phyloP scores from a whole-genome alignment of 2,797 vertebrate genomes.

The Eulemur coronatus region DNA sequence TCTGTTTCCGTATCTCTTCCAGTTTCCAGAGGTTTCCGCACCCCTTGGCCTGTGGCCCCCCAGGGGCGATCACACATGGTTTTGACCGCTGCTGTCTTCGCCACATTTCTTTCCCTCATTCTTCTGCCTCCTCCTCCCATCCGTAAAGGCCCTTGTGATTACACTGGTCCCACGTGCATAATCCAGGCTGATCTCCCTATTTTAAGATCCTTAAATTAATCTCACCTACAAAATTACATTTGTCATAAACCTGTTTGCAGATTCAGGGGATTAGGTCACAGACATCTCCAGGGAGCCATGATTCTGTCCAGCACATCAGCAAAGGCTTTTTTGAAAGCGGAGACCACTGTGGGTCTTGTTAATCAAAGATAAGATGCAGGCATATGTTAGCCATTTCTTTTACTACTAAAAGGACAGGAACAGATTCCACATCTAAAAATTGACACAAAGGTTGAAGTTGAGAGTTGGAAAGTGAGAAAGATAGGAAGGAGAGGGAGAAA shows the following conservation, averaged over 20 bases:
- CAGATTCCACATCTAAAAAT: background rate
- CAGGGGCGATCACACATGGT: background rate
- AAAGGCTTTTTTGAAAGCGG: background rate
- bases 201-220: slow-evolving; percentile 5
- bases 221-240: background rate
- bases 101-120: background rate
- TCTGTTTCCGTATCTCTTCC: background rate
- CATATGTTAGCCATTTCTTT: background rate
- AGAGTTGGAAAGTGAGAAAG: background rate
- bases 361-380: background rate
- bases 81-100: background rate
- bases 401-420: background rate
- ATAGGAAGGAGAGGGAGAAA: background rate
- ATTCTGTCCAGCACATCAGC: background rate
- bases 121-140: background rate
- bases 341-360: background rate
- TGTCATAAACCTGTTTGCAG: background rate
- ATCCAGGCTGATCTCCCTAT: background rate
- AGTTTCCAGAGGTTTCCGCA: background rate
- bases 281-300: background rate
- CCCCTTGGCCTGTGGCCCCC: background rate
- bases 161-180: background rate
- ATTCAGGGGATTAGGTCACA: background rate
- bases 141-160: background rate
- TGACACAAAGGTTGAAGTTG: background rate